Conservation (phyloP, 1,140 invertebrate species). For the Brachionus plicatilis region DNA sequence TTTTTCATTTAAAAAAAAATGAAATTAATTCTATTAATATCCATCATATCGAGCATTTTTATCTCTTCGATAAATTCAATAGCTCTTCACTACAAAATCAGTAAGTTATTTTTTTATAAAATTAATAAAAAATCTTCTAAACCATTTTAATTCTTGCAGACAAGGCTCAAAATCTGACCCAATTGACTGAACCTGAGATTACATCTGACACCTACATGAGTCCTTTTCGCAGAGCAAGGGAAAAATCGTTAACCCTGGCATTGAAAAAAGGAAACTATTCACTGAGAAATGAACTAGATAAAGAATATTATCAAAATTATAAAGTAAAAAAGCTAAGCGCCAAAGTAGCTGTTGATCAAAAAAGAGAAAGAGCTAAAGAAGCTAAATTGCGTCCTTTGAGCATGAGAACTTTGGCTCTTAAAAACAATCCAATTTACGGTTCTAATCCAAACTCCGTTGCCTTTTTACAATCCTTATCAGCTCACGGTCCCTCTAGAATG, state of each 20-base stretch:
- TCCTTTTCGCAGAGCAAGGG: not conserved
- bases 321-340: not conserved
- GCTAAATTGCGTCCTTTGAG: not conserved
- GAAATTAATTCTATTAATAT: not conserved
- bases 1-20: not conserved
- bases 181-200: not conserved
- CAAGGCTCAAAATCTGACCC: not conserved
- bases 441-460: not conserved
- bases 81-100: not conserved
- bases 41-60: not conserved
- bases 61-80: not conserved
- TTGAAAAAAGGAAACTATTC: not conserved
- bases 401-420: not conserved
- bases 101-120: not conserved
- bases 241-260: not conserved
- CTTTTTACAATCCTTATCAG: not conserved
- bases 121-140: not conserved
- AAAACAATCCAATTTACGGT: not conserved
- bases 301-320: constrained; percentile 7
- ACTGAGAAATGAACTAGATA: not conserved
- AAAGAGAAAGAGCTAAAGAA: not conserved
- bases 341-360: not conserved
- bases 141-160: not conserved
- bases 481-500: not conserved
- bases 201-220: not conserved